Evolutionary conservation across 1,140 invertebrate species (phyloP).

Genomic region (Pollicipes pollicipes): DNA sequence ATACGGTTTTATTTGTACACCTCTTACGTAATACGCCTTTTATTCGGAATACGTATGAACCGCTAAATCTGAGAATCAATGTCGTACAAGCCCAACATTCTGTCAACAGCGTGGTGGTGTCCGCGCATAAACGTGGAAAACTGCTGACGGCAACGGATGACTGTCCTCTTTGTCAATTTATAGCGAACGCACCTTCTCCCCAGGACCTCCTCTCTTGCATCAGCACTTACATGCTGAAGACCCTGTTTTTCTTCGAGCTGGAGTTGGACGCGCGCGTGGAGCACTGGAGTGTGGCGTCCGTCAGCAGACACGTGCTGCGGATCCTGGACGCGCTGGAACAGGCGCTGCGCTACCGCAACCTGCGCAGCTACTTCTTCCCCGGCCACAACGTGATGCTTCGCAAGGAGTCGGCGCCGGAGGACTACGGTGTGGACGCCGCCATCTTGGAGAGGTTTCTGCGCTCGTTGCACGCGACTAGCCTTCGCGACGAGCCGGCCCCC

Average conservation of each 20-base stretch:
- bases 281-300: slow-evolving; percentile 31
- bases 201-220: slow-evolving; percentile 30
- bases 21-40: no score
- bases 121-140: no score
- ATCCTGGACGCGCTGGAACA: slow-evolving; percentile 31
- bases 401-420: slow-evolving; percentile 24
- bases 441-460: slow-evolving; percentile 30
- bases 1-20: no score
- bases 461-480: slow-evolving; percentile 21
- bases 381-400: slow-evolving; percentile 29
- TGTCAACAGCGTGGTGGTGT: no score
- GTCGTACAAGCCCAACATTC: no score
- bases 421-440: slow-evolving; percentile 33
- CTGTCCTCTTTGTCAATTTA: no score
- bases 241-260: slow-evolving; percentile 31
- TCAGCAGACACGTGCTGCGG: slow-evolving; percentile 32
- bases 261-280: slow-evolving; percentile 26
- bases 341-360: slow-evolving; percentile 30
- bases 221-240: slow-evolving; percentile 31
- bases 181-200: no score
- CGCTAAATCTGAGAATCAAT: no score
- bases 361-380: slow-evolving; percentile 36
- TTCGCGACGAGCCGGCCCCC: not conserved
- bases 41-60: no score
- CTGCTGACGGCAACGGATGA: no score